phyloP scores from a whole-genome alignment of 1,140 invertebrate species.

The Chymomyza costata region DNA sequence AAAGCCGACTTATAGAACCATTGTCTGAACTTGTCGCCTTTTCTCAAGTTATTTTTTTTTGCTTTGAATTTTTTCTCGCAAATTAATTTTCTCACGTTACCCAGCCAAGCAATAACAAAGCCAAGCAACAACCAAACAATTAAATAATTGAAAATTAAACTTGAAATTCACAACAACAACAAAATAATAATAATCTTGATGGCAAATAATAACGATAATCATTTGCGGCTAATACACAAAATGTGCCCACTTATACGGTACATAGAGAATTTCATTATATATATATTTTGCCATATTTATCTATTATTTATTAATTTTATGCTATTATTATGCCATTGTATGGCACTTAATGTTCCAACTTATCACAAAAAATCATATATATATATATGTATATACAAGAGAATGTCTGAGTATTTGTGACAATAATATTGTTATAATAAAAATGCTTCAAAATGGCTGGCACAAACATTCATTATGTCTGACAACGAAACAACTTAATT shows the following conservation, averaged over 20 bases:
- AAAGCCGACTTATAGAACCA: too few species aligned
- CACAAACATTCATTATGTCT: constrained; percentile 52
- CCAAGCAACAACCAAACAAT: constrained; percentile 33
- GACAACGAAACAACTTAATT: constrained; percentile 66
- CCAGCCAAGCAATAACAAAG: constrained; percentile 1
- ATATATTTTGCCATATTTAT: constrained; percentile 17
- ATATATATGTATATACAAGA: constrained; percentile 14
- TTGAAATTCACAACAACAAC: constrained; percentile 13
- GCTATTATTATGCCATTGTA: constrained; percentile 55
- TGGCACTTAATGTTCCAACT: constrained; percentile 65
- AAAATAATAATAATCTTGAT: constrained; percentile 29
- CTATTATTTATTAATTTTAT: constrained; percentile 13
- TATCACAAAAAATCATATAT: too few species aligned
- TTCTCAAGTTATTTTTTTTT: too few species aligned
- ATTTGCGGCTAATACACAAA: constrained; percentile 53
- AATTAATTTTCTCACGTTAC: constrained; percentile 60
- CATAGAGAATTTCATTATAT: constrained; percentile 11
- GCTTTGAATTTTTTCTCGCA: too few species aligned
- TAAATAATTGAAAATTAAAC: constrained; percentile 60
- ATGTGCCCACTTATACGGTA: constrained; percentile 27
- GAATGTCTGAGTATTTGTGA: constrained; percentile 55
- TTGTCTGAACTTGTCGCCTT: too few species aligned
- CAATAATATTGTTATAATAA: constrained; percentile 52
- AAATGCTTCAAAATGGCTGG: constrained; percentile 18
- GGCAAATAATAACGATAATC: constrained; percentile 48